Evolutionary conservation across 2,888 invertebrate species (phyloP), one percentile per base, ranked within the genome.

Genomic region (Netelia virgata): DNA sequence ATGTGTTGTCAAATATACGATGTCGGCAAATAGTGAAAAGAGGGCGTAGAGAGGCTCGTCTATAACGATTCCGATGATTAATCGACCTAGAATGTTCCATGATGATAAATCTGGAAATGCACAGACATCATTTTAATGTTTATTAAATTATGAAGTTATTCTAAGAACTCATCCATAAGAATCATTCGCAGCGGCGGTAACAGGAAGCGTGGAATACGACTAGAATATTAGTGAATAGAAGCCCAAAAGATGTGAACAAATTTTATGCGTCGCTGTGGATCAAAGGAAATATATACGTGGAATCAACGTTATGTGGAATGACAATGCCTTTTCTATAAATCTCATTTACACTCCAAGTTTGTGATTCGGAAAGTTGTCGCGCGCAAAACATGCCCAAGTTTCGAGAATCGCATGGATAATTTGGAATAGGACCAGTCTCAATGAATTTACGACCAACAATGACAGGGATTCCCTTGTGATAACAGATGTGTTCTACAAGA

Each of bases 281-380:
- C 5, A 78, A 14, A 16, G 63, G 78, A 16, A 70, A 78, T 41
- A 70, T 55, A 41, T 55, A 70, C 1, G 55, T 36, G 36, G 78
- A 77, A 11, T 11, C 16, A 43, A 5, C 50, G 11, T 63, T 55
- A n/a, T 70, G 36, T 9, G 78, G 63, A 23, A 23, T 23, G 0
- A 1, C 0, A 70, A 78, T 70, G 18, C 70, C 70, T 63, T 78
- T 78, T 70, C 78, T 18, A 11, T 78, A 63, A 41, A 23, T 23
- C 0, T 23, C 23, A 23, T 23, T 23, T 23, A 23, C 23, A 1
- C 23, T 23, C 23, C 23, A 23, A 23, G 23, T 23, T 23, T 23
- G 23, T 23, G 23, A 23, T 0, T 1, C 23, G 23, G 23, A 23
- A 23, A 23, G 23, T 23, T 23, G 23, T 1, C 23, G 23, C 23